Evolutionary conservation across 1,140 invertebrate genomes (phyloP), one percentile per base, ranked within the genome.

Genomic region (Drosophila micromelanica): DNA sequence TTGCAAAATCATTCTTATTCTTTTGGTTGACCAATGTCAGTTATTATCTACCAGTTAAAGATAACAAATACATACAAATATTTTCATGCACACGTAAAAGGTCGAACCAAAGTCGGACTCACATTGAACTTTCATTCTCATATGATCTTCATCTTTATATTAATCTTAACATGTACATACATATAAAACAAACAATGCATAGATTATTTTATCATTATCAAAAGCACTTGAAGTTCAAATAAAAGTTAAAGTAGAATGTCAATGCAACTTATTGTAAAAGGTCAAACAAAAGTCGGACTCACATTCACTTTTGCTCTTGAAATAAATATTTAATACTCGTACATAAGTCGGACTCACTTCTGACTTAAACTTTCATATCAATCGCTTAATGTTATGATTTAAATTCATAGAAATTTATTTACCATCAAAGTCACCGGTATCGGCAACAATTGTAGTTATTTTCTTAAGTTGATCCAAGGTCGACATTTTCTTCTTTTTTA

Each of bases 191-290:
- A n/a, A 3, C 20, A 23, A 23, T 23, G 20, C 2, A 3, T 23
- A 23, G 0, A 23, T 23, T 23, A 23, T 23, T 23, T 23, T 23
- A 23, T 23, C 20, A 23, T 23, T 23, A 23, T 23, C 20, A 23
- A 23, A 23, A 23, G 20, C 2, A 23, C 27, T 0, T 73, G 63
- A 68, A 68, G 54, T 61, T 69, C 71, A 68, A 73, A 61, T 73
- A 40, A 73, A 73, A 73, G 71, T 69, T 69, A 73, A 60, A 73
- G 15, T 60, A 35, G 40, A 61, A 61, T 43, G 52, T 67, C 55
- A 61, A 35, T 40, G 17, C 35, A 64, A 68, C 55, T 55, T 52
- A 48, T 2, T 35, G 6, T 35, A 9, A 35, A 35, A 35, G 32
- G 32, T 35, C 7, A 35, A 35, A 35, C 32, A 2, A 35, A 8